Base-by-base conservation (phyloP, 2,797 vertebrate genomes). In the Lemur catta region DNA sequence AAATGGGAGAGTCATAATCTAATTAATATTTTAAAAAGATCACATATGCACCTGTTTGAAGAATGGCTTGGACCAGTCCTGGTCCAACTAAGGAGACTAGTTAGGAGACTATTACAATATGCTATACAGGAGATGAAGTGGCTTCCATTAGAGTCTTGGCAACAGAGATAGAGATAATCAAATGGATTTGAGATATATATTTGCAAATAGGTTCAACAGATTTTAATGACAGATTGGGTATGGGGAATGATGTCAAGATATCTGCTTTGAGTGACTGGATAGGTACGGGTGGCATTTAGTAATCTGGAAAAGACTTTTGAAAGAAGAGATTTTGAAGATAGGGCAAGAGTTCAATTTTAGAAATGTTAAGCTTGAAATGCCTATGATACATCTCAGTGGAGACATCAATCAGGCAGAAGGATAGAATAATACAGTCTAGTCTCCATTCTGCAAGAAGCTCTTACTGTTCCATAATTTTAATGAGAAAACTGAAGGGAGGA, bases 311-410 rank as follows among this genome's bases (percentile, higher is more conserved):
- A 67, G 65, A 82, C 13, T 74, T 96, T 43, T 61, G 33, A 80
- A 85, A 48, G 41, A 69, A 48, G 76, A 84, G 7, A 67, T 43
- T 90, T 82, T 93, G 28, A 88, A 72, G 48, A 78, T 72, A 84
- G 43, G 24, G 6, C 38, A 75, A 61, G 28, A 87, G 41, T 93
- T 95, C 61, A 78, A 11, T 86, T 69, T 95, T 65, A 81, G n/a
- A 86, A 90, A 92, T 57, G 33, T 50, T 74, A 79, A 94, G 69
- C 43, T 79, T 84, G 61, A 80, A 92, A 84, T 84, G 13, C 26
- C 22, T 71, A 14, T 78, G 57, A 35, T 41, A 52, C 11, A 72
- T 75, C 33, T 55, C 71, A 76, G 50, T 65, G 15, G 20, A 90
- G 65, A 46, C 28, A 81, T 94, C 67, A n/a, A 14, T 61, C 69